Conservation (phyloP, 2,113 vertebrate species). For the Gavialis gangeticus region DNA sequence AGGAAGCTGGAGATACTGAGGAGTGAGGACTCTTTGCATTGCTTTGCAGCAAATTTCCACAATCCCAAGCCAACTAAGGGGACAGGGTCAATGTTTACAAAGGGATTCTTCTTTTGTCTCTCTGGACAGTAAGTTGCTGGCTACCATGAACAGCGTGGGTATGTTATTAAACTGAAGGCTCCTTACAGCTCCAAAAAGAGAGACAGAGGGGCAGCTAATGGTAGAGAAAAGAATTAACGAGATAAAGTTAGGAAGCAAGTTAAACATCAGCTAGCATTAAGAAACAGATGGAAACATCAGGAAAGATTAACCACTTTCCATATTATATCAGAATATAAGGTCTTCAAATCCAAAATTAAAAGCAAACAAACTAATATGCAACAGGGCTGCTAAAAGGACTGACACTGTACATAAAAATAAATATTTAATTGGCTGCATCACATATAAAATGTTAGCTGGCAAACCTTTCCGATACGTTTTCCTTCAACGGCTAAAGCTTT, state of each 20-base stretch:
- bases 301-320: conserved; percentile 1
- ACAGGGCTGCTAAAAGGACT: neutral
- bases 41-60: neutral
- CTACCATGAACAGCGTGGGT: neutral
- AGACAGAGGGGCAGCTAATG: conserved; percentile 7
- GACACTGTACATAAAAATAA: neutral
- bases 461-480: conserved; percentile 96
- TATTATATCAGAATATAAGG: neutral
- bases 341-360: neutral
- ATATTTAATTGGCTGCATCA: neutral
- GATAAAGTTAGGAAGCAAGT: conserved; percentile 21
- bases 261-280: neutral
- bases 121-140: rapidly evolving
- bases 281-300: neutral
- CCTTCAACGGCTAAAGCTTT: conserved; percentile 98
- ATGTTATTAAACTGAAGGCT: neutral
- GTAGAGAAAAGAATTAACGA: conserved; percentile 24
- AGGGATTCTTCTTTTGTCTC: neutral
- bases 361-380: neutral
- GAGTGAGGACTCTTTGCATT: neutral
- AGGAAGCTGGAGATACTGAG: neutral
- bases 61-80: neutral
- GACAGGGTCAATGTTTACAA: neutral
- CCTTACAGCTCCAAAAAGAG: neutral
- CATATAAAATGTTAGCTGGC: neutral